These are phyloP conservation scores for Leistus spinibarbis DNA, from an alignment of 2,888 invertebrate genomes.

Conservation along the genomic window DNA sequence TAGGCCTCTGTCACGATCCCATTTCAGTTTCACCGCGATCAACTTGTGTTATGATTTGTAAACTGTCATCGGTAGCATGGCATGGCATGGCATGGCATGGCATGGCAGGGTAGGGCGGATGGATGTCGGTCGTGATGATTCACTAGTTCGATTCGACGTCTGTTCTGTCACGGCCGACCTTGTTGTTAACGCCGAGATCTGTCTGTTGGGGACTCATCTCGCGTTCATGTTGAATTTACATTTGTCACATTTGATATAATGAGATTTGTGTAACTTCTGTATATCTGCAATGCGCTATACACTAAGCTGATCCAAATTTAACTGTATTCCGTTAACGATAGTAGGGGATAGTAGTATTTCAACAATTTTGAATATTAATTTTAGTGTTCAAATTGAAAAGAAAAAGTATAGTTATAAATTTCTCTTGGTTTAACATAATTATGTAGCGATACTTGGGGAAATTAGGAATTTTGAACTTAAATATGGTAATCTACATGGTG, in stretches of 20 bases:
- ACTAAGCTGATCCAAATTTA: not conserved
- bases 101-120: not conserved
- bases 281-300: not conserved
- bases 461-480: too few relatives aligned
- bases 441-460: too few relatives aligned
- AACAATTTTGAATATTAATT: too few relatives aligned
- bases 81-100: not conserved
- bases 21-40: not conserved
- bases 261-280: conserved; percentile 18
- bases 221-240: not conserved
- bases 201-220: not conserved
- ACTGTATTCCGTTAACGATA: not conserved
- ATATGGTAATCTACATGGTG: too few relatives aligned
- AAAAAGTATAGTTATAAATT: too few relatives aligned
- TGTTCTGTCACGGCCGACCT: not conserved
- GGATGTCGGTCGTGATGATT: not conserved
- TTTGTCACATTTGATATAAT: conserved; percentile 21
- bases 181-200: not conserved
- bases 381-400: too few relatives aligned
- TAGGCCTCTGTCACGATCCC: not conserved
- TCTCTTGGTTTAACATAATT: too few relatives aligned
- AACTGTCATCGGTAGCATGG: not conserved
- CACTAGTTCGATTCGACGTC: not conserved
- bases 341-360: too few relatives aligned
- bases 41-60: not conserved